Conservation (phyloP, 2,113 vertebrate species). For the Lota lota region DNA sequence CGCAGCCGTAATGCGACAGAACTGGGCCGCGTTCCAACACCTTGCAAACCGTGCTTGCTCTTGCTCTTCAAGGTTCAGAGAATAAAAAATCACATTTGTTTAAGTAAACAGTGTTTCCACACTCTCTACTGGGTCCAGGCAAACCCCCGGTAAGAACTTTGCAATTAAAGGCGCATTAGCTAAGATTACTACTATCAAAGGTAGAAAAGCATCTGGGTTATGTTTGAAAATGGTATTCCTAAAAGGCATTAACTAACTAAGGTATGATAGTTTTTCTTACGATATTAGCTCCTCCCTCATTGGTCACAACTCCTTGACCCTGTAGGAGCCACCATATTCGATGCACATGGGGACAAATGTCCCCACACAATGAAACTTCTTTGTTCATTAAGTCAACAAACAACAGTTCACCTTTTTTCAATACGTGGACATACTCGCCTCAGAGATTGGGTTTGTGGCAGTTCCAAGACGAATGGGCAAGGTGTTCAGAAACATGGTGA, state of each 20-base stretch:
- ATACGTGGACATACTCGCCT: constrained; percentile 49
- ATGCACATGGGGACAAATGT: too few species aligned
- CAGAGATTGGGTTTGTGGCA: constrained; percentile 63
- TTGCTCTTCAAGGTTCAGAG: constrained; percentile 20
- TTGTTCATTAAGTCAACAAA: constrained; percentile 47
- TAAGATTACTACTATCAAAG: not conserved
- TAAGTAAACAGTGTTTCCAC: too few species aligned
- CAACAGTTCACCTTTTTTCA: constrained; percentile 33
- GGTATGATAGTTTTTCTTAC: not conserved
- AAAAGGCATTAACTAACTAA: not conserved
- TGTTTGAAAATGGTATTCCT: not conserved
- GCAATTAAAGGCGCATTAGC: not conserved
- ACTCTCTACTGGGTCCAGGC: not conserved
- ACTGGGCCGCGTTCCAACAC: constrained; percentile 28
- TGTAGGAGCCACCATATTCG: too few species aligned
- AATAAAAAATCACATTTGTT: not conserved
- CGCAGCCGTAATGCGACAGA: constrained; percentile 28
- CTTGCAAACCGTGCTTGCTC: too few species aligned
- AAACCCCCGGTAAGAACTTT: constrained; percentile 14
- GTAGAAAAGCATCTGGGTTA: not conserved
- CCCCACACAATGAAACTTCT: constrained; percentile 6
- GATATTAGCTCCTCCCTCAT: not conserved
- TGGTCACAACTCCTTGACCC: not conserved
- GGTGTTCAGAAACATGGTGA: constrained; percentile 38
- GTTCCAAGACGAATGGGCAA: constrained; percentile 55